Conservation (phyloP, 2,113 vertebrate genomes). For the Platanista minor region DNA sequence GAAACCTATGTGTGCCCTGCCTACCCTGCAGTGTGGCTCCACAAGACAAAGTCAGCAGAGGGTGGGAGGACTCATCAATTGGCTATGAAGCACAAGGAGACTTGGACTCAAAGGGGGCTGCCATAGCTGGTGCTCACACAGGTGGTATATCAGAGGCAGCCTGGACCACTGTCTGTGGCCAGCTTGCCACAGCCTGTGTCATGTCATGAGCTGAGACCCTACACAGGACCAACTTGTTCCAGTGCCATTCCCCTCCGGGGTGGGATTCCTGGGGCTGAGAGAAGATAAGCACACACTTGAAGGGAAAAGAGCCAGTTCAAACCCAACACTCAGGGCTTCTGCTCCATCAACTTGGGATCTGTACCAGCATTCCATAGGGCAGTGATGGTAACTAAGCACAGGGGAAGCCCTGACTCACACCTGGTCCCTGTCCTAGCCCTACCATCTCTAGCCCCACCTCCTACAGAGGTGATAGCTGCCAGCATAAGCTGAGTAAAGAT, state of each 20-base stretch:
- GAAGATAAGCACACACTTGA: background rate
- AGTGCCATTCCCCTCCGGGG: background rate
- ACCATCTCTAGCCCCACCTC: background rate
- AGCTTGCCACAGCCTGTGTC: background rate
- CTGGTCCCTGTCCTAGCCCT: background rate
- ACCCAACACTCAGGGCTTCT: background rate
- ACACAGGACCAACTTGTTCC: accelerated
- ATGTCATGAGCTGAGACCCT: background rate
- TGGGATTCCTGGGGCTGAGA: background rate
- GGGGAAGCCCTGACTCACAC: background rate
- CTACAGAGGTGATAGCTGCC: background rate
- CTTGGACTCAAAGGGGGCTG: background rate
- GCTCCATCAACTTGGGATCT: background rate
- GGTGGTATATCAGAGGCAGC: background rate
- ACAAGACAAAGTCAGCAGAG: background rate
- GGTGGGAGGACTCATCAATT: background rate
- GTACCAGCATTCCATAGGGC: background rate
- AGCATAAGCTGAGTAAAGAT: background rate
- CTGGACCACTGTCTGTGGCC: background rate
- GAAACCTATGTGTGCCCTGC: background rate
- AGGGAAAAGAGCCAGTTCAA: background rate
- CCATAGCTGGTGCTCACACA: background rate
- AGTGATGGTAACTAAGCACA: background rate
- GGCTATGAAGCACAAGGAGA: background rate
- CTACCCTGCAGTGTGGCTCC: no score